Evolutionary conservation across 23 tunicate species (phyloP), one percentile per base, ranked within the genome.

Genomic region (Ciona savignyi): DNA sequence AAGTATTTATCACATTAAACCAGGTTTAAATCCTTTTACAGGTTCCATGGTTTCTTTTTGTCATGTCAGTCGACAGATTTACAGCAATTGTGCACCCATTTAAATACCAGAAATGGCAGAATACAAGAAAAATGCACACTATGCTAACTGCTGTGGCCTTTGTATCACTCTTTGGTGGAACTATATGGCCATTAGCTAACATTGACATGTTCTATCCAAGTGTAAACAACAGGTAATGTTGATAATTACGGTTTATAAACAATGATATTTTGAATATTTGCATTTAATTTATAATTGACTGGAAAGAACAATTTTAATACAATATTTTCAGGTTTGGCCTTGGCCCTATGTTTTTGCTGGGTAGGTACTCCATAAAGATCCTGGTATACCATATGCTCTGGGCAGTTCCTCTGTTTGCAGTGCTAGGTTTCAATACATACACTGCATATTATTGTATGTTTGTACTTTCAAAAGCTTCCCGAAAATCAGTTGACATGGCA

Each of bases 321-420:
- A n/a, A n/a, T n/a, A n/a, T n/a, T 49, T 49, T 49, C 25, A 70
- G 74, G 23, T 70, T 70, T 70, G 74, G 74, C 27, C 25, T 70
- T 34, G 74, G 74, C 1, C 35, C 74, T 2, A 32, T 31, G 24
- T 70, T 70, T 70, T 34, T 70, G 15, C 74, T 70, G 35, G 74
- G 74, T 60, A 32, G 56, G 1, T 20, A 70, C 32, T 32, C 56
- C 24, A 29, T 29, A 21, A 60, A 70, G 27, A 34, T 70, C 25
- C 27, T 70, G 4, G 24, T 30, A 2, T 70, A 27, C 56, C 34
- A 30, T 34, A 20, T 34, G 22, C 34, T 22, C 19, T 70, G 74
- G 74, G 6, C 32, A 1, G 20, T 70, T 1, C 74, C 74, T 30
- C 21, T 70, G 1, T 34, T 70, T 2, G 56, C 56, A 3, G 74